phyloP scores from a whole-genome alignment of 2,888 invertebrate species.

The Tolmerus cingulatus region DNA sequence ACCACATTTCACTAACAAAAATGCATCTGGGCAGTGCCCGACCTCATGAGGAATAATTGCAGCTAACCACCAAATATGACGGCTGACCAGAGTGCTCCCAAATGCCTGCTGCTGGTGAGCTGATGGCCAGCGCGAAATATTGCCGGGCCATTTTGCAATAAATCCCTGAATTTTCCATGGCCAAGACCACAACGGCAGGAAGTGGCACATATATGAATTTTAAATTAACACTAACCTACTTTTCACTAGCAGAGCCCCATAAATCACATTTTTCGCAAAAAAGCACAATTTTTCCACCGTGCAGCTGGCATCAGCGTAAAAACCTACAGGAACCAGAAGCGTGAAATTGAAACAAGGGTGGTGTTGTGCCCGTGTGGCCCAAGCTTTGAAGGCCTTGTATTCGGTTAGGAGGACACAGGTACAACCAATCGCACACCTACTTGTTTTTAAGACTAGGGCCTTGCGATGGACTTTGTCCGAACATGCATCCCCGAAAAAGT shows the following conservation, averaged over 20 bases:
- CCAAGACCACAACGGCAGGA: slow-evolving; percentile 10
- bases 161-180: slow-evolving; percentile 29
- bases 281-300: slow-evolving; percentile 17
- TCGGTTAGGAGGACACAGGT: not conserved
- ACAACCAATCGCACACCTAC: not conserved
- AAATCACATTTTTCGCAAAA: slow-evolving; percentile 26
- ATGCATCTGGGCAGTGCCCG: slow-evolving; percentile 4
- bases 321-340: slow-evolving; percentile 9
- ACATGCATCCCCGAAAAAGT: not conserved
- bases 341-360: slow-evolving; percentile 30
- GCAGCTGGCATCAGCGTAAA: slow-evolving; percentile 35
- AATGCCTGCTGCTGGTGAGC: slow-evolving; percentile 15
- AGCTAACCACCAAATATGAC: slow-evolving; percentile 34
- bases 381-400: slow-evolving; percentile 1
- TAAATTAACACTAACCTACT: slow-evolving; percentile 39
- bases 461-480: not conserved
- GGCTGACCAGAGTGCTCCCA: slow-evolving; percentile 16
- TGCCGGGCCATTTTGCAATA: slow-evolving; percentile 11
- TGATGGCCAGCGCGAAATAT: slow-evolving; percentile 17
- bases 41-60: slow-evolving; percentile 31
- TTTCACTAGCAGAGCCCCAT: slow-evolving; percentile 24
- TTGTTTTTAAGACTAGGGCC: not conserved
- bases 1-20: slow-evolving; percentile 39
- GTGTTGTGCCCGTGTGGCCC: not conserved
- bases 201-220: slow-evolving; percentile 29